These are phyloP conservation scores for Metallyticus violacea DNA, from an alignment of 2,888 invertebrate species.

Conservation along the genomic window DNA sequence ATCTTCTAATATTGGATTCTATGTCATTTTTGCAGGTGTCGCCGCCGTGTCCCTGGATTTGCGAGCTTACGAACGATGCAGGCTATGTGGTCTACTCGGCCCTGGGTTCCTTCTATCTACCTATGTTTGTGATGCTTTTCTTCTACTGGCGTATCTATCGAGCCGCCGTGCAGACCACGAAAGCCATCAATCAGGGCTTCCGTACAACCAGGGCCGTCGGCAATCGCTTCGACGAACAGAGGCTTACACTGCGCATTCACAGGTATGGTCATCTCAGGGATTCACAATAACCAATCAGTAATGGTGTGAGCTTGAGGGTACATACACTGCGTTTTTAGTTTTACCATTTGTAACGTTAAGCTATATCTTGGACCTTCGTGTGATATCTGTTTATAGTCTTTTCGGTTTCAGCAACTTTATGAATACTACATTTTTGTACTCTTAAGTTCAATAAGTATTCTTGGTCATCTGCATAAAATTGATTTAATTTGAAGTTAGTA, in stretches of 20 bases:
- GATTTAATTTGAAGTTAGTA: too few relatives aligned
- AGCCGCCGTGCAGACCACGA: conserved; percentile 89
- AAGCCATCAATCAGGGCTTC: conserved; percentile 88
- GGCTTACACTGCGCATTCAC: conserved; percentile 88
- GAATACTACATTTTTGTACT: too few relatives aligned
- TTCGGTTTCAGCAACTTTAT: too few relatives aligned
- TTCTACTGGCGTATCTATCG: conserved; percentile 97
- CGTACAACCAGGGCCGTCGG: conserved; percentile 80
- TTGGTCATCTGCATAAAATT: too few relatives aligned
- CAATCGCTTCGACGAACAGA: conserved; percentile 81
- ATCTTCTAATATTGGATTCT: neutral
- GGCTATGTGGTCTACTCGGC: conserved; percentile 97
- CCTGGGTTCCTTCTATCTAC: conserved; percentile 96
- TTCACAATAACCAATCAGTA: too few relatives aligned
- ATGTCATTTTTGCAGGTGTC: neutral
- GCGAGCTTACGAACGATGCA: conserved; percentile 88
- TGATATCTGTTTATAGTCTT: too few relatives aligned
- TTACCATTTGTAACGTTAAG: too few relatives aligned
- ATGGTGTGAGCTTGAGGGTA: too few relatives aligned
- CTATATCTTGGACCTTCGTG: too few relatives aligned
- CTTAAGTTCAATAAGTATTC: too few relatives aligned
- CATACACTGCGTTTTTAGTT: too few relatives aligned
- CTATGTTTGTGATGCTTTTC: conserved; percentile 96
- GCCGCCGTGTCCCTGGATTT: conserved; percentile 70
- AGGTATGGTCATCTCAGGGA: conserved; percentile 46